These are phyloP conservation scores for Parotia lawesii DNA, from an alignment of 2,113 vertebrate genomes.

Conservation along the genomic window DNA sequence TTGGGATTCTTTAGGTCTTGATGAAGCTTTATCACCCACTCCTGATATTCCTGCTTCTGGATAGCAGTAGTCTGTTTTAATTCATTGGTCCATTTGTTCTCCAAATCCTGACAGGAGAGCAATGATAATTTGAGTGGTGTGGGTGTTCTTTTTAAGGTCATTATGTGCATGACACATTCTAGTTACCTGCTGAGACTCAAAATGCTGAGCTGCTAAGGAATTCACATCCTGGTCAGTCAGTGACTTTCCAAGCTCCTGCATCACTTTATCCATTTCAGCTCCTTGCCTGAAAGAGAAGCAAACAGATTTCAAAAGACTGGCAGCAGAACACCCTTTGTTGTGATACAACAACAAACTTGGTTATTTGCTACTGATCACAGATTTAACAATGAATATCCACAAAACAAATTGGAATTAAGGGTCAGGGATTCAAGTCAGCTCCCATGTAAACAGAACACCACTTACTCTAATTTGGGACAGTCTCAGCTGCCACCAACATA, in stretches of 20 bases:
- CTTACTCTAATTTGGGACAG: not conserved
- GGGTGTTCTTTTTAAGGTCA: not conserved
- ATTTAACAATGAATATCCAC: not conserved
- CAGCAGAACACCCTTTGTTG: not conserved
- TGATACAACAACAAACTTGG: not conserved
- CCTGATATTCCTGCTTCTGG: constrained; percentile 97
- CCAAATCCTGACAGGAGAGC: constrained; percentile 79
- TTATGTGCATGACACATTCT: not conserved
- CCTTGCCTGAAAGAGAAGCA: constrained; percentile 80
- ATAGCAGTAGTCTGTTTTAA: constrained; percentile 91
- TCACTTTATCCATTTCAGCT: constrained; percentile 93
- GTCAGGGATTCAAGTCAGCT: not conserved
- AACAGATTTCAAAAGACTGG: not conserved
- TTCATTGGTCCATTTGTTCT: constrained; percentile 95
- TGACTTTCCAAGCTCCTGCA: constrained; percentile 93
- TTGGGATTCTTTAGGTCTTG: constrained; percentile 93
- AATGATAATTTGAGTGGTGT: not conserved
- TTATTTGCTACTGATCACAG: not conserved
- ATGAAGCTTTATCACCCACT: constrained; percentile 96
- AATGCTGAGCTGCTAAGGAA: constrained; percentile 91
- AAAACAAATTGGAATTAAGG: not conserved
- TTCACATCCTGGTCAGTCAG: constrained; percentile 95
- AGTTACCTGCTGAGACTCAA: constrained; percentile 92
- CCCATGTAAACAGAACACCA: not conserved
- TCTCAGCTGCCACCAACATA: not conserved